These are phyloP conservation scores for Sylvilagus floridanus DNA, from an alignment of 2,797 vertebrate species.

Conservation along the genomic window DNA sequence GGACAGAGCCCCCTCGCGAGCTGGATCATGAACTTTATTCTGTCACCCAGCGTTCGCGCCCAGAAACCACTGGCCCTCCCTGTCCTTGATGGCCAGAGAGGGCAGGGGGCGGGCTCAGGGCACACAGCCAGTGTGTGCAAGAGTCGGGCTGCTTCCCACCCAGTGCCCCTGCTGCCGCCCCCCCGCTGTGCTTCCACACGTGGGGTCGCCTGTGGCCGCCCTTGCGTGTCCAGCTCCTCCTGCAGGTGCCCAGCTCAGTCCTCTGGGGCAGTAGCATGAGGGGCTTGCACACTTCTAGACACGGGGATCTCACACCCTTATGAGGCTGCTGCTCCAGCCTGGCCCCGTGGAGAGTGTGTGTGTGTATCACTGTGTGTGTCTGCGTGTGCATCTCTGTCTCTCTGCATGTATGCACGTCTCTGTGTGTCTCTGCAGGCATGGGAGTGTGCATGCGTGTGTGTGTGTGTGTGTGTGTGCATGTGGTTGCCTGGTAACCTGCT, in stretches of 20 bases:
- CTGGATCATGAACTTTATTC: constrained; percentile 41
- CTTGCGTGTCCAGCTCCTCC: neutral
- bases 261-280: neutral
- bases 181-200: neutral
- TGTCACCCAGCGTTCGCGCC: neutral
- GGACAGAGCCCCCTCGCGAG: neutral
- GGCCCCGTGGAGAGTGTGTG: accelerated
- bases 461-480: accelerated
- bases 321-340: neutral
- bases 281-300: neutral
- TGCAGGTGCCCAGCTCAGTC: neutral
- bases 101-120: neutral
- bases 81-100: neutral
- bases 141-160: neutral
- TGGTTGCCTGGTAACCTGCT: neutral
- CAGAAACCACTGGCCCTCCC: neutral
- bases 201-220: neutral
- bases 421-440: no score
- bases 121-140: neutral
- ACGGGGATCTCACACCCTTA: neutral
- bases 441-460: no score
- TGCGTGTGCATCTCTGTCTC: no score
- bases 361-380: no score
- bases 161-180: neutral
- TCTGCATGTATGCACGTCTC: no score